Conservation (phyloP, 2,797 vertebrate genomes). For the Smutsia temminckii region DNA sequence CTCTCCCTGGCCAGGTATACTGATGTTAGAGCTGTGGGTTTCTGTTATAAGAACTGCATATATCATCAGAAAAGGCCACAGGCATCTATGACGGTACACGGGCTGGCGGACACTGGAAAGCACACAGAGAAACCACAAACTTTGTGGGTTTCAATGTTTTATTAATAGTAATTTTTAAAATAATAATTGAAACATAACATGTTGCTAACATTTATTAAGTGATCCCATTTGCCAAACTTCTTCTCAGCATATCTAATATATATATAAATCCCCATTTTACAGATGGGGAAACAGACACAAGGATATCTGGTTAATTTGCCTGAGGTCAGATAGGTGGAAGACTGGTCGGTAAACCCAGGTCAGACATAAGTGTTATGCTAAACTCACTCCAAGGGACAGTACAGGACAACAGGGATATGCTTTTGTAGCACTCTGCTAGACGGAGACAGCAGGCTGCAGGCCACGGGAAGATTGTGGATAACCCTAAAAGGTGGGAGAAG, state of each 20-base stretch:
- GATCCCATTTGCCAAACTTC: not conserved
- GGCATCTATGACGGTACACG: not conserved
- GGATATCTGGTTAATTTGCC: not conserved
- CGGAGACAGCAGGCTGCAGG: not conserved
- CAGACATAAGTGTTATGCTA: not conserved
- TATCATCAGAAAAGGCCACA: not conserved
- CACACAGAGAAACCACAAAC: not conserved
- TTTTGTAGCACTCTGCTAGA: not conserved
- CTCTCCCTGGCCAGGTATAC: not conserved
- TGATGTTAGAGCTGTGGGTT: not conserved
- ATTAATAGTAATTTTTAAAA: not conserved
- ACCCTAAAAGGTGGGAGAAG: not conserved
- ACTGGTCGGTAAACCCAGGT: not conserved
- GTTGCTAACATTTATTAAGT: not conserved
- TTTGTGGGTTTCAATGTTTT: not conserved
- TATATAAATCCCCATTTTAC: not conserved
- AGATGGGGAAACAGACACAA: not conserved
- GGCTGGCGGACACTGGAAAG: not conserved
- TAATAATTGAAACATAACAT: not conserved
- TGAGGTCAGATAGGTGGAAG: not conserved
- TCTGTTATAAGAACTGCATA: not conserved
- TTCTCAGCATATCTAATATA: not conserved
- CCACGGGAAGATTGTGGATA: not conserved
- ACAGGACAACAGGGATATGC: not conserved
- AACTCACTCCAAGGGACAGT: not conserved